Evolutionary conservation across 1,140 invertebrate genomes (phyloP).

Genomic region (Bacillus rossius): DNA sequence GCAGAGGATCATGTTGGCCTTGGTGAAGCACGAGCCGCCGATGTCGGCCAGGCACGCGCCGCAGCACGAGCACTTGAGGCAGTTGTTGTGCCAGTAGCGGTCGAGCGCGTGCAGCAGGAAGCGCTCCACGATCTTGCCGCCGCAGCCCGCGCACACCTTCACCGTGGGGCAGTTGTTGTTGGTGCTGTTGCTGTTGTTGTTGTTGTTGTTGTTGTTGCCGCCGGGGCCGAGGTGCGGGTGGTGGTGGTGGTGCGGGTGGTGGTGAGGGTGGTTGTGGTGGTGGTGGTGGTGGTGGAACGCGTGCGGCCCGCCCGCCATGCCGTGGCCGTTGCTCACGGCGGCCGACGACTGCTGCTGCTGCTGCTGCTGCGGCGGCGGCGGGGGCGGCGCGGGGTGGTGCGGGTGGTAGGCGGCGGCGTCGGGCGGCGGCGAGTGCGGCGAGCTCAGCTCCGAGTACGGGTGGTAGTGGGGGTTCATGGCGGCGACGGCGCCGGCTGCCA

Average conservation of each 20-base stretch:
- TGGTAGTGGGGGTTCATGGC: conserved; percentile 47
- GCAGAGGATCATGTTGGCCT: conserved; percentile 89
- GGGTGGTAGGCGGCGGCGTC: conserved; percentile 25
- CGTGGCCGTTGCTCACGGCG: conserved; percentile 35
- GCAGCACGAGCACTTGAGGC: conserved; percentile 89
- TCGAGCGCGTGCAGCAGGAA: conserved; percentile 84
- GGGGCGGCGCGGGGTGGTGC: conserved; percentile 26
- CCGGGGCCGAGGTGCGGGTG: conserved; percentile 9
- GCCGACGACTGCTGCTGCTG: conserved; percentile 42
- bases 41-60: conserved; percentile 80
- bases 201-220: conserved; percentile 15
- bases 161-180: conserved; percentile 44
- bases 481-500: conserved; percentile 25
- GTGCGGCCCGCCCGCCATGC: conserved; percentile 14
- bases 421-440: conserved; percentile 42
- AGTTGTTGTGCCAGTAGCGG: conserved; percentile 89
- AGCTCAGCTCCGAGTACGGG: conserved; percentile 40
- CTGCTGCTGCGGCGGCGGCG: conserved; percentile 27
- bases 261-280: conserved; percentile 40
- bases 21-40: conserved; percentile 84
- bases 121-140: conserved; percentile 79
- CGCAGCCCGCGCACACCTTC: conserved; percentile 53
- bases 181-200: conserved; percentile 33
- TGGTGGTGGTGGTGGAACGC: conserved; percentile 34
- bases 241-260: conserved; percentile 38